Conservation (phyloP, 2,888 invertebrate genomes). For the Athetis lepigone region DNA sequence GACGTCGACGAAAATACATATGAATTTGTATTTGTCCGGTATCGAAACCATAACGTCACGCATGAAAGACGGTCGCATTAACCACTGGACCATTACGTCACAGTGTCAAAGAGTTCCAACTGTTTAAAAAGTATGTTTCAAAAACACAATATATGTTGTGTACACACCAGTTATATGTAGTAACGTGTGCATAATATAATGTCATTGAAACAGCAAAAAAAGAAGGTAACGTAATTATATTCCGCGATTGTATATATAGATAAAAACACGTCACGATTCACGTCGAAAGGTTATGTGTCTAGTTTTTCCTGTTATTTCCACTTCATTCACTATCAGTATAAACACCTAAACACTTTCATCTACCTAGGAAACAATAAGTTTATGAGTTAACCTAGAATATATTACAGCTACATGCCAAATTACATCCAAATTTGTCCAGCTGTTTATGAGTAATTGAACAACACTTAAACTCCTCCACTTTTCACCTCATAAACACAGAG, state of each 20-base stretch:
- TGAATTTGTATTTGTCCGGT: no score
- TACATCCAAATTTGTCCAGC: neutral
- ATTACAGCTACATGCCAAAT: neutral
- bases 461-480: neutral
- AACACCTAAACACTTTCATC: neutral
- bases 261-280: conserved; percentile 12
- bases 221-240: neutral
- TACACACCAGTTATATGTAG: no score
- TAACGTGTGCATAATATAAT: no score
- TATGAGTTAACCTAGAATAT: neutral
- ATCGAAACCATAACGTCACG: no score
- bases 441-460: neutral
- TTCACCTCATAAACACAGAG: neutral
- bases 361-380: neutral
- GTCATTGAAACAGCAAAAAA: neutral
- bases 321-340: neutral
- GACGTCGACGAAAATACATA: no score
- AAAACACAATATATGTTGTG: no score
- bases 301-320: conserved; percentile 6
- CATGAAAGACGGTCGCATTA: no score
- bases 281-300: conserved; percentile 1
- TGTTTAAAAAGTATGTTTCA: no score
- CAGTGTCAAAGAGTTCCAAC: no score
- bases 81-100: no score
- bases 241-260: neutral